These are phyloP conservation scores for Sogatella furcifera DNA, from an alignment of 1,140 invertebrate genomes.

Conservation along the genomic window DNA sequence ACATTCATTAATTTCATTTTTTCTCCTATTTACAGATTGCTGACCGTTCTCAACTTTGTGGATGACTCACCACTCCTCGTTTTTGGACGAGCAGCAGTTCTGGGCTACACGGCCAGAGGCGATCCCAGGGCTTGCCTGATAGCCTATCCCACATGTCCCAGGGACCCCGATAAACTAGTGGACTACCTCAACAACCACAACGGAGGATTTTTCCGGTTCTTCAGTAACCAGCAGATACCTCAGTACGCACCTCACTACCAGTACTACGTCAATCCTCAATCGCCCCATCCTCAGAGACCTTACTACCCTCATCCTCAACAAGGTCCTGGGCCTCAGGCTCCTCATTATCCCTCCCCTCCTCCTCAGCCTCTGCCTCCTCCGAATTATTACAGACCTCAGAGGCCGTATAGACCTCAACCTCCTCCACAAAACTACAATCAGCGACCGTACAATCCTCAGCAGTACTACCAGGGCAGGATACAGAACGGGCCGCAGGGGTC, in stretches of 20 bases:
- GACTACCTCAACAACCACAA: constrained; percentile 77
- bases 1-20: no score
- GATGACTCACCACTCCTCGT: constrained; percentile 47
- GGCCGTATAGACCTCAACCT: neutral
- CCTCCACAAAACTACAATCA: neutral
- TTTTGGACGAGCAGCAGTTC: constrained; percentile 57
- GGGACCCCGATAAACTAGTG: constrained; percentile 53
- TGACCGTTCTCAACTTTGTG: constrained; percentile 34
- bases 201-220: constrained; percentile 72
- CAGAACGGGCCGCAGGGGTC: neutral
- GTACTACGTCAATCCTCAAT: neutral
- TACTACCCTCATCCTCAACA: neutral
- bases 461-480: neutral
- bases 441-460: neutral
- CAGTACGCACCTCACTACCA: constrained; percentile 22
- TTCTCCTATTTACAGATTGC: constrained; percentile 33
- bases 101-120: constrained; percentile 52
- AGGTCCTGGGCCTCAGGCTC: neutral
- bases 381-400: neutral
- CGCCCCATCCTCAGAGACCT: neutral
- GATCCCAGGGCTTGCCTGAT: constrained; percentile 46
- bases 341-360: neutral
- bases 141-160: constrained; percentile 61
- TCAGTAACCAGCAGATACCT: constrained; percentile 38
- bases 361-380: neutral